Evolutionary conservation across 2,797 vertebrate species (phyloP), one percentile per base, ranked within the genome.

Genomic region (Lithobates pipiens): DNA sequence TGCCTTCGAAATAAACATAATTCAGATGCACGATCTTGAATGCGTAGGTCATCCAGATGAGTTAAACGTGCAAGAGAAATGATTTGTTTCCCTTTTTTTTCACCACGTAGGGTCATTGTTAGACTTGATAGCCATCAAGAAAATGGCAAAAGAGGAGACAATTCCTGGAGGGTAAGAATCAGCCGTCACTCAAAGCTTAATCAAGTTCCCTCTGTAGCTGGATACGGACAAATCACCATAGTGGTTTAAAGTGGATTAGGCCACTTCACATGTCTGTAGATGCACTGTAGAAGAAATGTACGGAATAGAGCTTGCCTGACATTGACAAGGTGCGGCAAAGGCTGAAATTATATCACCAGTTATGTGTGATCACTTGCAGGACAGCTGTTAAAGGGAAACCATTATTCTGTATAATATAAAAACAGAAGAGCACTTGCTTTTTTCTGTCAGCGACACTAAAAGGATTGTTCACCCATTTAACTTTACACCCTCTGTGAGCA

Each of bases 231-330:
- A 67, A 75, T 76, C 72, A 34, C 67, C 76, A 63, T 34, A 84
- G 82, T 39, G 82, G 44, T 36, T 84, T 84, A 70, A 32, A 54
- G 65, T n/a, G 73, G 73, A 83, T 83, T 76, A 77, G 42, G 32
- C 34, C 72, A 68, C 16, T 32, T 54, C 61, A 73, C 70, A 29
- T 63, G 46, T 36, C 70, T 82, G 7, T 50, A 81, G 50, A 50
- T 25, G 18, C 21, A n/a, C 44, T 34, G 27, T 18, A 23, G 77
- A 68, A 27, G n/a, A 77, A 34, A 42, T 13, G 8, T 34, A 54
- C 44, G 46, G 63, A 42, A 54, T 27, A 25, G 46, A 69, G 36
- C 32, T 36, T 25, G 23, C 16, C 29, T 57, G 23, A 65, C 36
- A 42, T 44, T 82, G 57, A 72, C n/a, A 67, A 65, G 78, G 67